A percentile compares a stretch with the other conserved stretches of the same genome.
Conservation (phyloP, 2,888 invertebrate species). For the Nemotelus nigrinus region DNA sequence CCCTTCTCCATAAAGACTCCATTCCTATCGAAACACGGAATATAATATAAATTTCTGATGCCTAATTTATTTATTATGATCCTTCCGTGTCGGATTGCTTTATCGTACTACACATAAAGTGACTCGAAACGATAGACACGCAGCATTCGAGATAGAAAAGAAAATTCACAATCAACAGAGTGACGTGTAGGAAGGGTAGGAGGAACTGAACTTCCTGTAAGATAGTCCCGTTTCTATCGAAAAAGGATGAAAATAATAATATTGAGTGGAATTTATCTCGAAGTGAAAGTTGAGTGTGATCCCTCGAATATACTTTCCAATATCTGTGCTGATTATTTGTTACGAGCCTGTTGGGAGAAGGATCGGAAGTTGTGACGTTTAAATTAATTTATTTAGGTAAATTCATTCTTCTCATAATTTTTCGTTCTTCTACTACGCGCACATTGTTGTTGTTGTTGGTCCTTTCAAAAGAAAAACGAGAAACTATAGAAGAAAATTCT, state of each 20-base stretch:
- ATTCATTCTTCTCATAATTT: conserved; percentile 10
- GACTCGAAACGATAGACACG: not conserved
- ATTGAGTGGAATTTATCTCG: conserved; percentile 34
- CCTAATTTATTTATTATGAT: conserved; percentile 47
- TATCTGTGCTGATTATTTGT: conserved; percentile 36
- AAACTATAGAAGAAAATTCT: too few relatives aligned
- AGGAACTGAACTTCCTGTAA: not conserved
- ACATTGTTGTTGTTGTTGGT: too few relatives aligned
- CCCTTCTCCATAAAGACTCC: not conserved
- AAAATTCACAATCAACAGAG: not conserved
- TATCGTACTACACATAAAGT: conserved; percentile 4
- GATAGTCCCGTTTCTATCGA: conserved; percentile 12
- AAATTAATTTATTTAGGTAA: conserved; percentile 45
- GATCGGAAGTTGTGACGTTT: conserved; percentile 36
- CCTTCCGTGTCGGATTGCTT: conserved; percentile 32
- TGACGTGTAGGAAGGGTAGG: not conserved
- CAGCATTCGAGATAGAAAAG: too few relatives aligned
- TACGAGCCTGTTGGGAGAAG: conserved; percentile 34
- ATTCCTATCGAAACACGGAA: not conserved
- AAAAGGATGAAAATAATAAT: conserved; percentile 10
- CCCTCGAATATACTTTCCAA: conserved; percentile 26
- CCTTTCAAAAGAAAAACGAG: too few relatives aligned
- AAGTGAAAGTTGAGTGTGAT: conserved; percentile 5
- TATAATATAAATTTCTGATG: conserved; percentile 45
- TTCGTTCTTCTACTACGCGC: not conserved